Conservation (phyloP, 2,888 invertebrate species). For the Hydriomena furcata region DNA sequence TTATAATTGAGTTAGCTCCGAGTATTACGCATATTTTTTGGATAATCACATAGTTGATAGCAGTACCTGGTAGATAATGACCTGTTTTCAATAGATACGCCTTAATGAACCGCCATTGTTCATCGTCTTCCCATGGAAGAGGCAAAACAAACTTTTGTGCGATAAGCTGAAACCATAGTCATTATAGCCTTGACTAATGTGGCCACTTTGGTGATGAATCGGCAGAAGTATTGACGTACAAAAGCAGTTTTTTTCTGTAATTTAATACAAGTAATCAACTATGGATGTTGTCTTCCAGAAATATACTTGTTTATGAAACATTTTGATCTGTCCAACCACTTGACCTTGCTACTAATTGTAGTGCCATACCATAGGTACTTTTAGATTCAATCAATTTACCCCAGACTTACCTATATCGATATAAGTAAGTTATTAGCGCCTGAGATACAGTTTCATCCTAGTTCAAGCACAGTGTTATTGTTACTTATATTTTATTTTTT, state of each 20-base stretch:
- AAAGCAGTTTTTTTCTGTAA: background rate
- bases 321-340: too few relatives aligned
- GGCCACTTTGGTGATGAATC: constrained; percentile 7
- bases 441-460: too few relatives aligned
- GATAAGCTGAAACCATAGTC: constrained; percentile 15
- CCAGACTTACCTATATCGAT: too few relatives aligned
- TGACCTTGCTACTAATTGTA: too few relatives aligned
- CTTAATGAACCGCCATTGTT: constrained; percentile 29
- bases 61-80: constrained; percentile 16
- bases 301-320: too few relatives aligned
- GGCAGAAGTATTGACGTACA: background rate
- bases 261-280: background rate
- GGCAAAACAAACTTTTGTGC: constrained; percentile 23
- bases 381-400: too few relatives aligned
- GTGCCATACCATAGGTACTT: too few relatives aligned
- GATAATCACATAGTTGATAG: constrained; percentile 16
- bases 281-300: too few relatives aligned
- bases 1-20: constrained; percentile 9
- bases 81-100: constrained; percentile 24
- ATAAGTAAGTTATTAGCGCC: too few relatives aligned
- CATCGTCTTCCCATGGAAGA: constrained; percentile 30
- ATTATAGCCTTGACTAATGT: constrained; percentile 22
- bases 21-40: constrained; percentile 11
- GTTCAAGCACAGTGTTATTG: too few relatives aligned
- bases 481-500: too few relatives aligned